Percentiles rank a stretch among this genome's conserved stretches.
Evolutionary conservation across 2,888 invertebrate species (phyloP).

Genomic region (Linnaemya vulpina): DNA sequence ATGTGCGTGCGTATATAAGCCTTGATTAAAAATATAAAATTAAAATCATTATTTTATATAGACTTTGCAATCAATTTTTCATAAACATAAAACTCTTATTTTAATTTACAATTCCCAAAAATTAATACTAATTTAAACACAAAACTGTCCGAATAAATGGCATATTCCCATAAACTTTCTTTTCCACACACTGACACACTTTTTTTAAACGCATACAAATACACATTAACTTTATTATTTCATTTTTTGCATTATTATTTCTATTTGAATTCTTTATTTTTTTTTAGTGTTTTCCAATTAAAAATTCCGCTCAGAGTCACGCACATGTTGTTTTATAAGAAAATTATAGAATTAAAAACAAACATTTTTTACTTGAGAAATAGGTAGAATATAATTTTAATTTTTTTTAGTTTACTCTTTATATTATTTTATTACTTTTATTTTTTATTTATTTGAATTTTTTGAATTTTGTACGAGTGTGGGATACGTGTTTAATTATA

Average conservation of each 20-base stretch:
- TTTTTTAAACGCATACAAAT: conserved; percentile 16
- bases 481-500: conserved; percentile 13
- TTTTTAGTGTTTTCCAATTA: conserved; percentile 33
- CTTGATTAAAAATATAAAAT: neutral
- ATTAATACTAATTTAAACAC: neutral
- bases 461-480: conserved; percentile 15
- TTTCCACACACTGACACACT: neutral
- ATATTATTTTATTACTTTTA: conserved; percentile 16
- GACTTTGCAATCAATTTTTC: neutral
- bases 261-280: conserved; percentile 25
- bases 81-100: neutral
- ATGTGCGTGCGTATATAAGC: neutral
- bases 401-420: neutral
- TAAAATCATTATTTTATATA: neutral
- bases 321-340: conserved; percentile 41
- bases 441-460: neutral
- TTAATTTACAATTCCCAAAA: too few species aligned
- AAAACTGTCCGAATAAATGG: neutral
- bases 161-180: neutral
- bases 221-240: conserved; percentile 20
- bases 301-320: conserved; percentile 45
- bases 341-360: neutral
- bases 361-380: conserved; percentile 21
- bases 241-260: conserved; percentile 8
- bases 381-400: conserved; percentile 6